These are phyloP conservation scores for Epizoanthus stellaris DNA, from an alignment of 92 coral and sea anemone genomes.

Conservation along the genomic window DNA sequence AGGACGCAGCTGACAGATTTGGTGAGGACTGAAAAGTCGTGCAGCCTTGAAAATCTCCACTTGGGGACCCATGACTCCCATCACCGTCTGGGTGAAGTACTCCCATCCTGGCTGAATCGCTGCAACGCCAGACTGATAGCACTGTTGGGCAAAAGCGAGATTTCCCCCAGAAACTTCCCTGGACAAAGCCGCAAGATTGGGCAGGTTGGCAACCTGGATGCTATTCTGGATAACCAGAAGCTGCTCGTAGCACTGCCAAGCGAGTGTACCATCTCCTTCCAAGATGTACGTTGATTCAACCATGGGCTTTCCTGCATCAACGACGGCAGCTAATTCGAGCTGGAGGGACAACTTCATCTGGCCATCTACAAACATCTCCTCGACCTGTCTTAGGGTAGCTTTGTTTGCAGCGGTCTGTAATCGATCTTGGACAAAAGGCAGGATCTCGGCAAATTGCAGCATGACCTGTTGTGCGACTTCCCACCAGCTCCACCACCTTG, in stretches of 20 bases:
- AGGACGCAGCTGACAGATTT: slow-evolving; percentile 57
- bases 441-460: slow-evolving; percentile 57
- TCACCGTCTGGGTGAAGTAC: slow-evolving; percentile 55
- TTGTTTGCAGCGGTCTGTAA: slow-evolving; percentile 40
- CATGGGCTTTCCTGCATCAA: slow-evolving; percentile 63
- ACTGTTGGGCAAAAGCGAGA: slow-evolving; percentile 47
- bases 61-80: slow-evolving; percentile 52
- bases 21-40: slow-evolving; percentile 56
- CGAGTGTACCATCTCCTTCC: slow-evolving; percentile 66
- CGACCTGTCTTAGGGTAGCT: slow-evolving; percentile 56
- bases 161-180: slow-evolving; percentile 47
- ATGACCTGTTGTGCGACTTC: slow-evolving; percentile 59
- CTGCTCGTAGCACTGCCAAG: slow-evolving; percentile 59
- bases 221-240: slow-evolving; percentile 44
- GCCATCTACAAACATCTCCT: slow-evolving; percentile 38
- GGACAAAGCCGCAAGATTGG: slow-evolving; percentile 42
- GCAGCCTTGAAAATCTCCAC: slow-evolving; percentile 66
- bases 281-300: slow-evolving; percentile 60
- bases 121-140: slow-evolving; percentile 38
- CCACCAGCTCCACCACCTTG: slow-evolving; percentile 69
- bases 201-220: slow-evolving; percentile 47
- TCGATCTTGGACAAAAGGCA: slow-evolving; percentile 49
- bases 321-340: slow-evolving; percentile 59
- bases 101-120: slow-evolving; percentile 62
- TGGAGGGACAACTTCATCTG: slow-evolving; percentile 49